phyloP scores from a whole-genome alignment of 30 jellyfish, hydroid and myxozoan species.

The Catostylus mosaicus region DNA sequence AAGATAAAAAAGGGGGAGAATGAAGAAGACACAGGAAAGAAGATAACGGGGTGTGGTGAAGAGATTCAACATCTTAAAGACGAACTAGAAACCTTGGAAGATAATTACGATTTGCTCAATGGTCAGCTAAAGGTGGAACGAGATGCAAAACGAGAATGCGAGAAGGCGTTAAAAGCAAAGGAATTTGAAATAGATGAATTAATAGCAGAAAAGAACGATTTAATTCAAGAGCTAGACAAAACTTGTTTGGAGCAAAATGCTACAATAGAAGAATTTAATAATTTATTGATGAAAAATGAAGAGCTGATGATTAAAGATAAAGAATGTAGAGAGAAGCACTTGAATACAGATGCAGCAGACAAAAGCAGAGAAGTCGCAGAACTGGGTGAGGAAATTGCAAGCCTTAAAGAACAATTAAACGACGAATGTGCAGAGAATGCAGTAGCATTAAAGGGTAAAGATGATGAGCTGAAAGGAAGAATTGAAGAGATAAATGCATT shows the following conservation, averaged over 20 bases:
- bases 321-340: background rate
- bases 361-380: background rate
- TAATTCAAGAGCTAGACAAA: background rate
- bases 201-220: background rate
- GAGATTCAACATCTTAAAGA: background rate
- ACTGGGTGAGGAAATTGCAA: conserved; percentile 8
- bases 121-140: background rate
- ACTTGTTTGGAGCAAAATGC: background rate
- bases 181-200: background rate
- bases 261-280: conserved; percentile 17
- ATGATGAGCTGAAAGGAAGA: background rate
- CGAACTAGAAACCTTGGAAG: background rate
- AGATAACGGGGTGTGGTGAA: background rate
- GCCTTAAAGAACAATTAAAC: conserved; percentile 2
- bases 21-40: background rate
- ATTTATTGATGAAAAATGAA: conserved; percentile 5
- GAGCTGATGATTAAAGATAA: background rate
- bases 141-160: background rate
- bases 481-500: background rate
- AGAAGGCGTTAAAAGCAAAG: background rate
- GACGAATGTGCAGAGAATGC: conserved; percentile 14
- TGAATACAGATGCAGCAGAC: background rate
- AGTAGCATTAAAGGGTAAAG: background rate
- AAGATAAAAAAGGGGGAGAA: background rate
- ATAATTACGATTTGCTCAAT: background rate